A percentile compares a stretch with the other conserved stretches of the same genome.
These are phyloP conservation scores for Papilio polyxenes DNA, from an alignment of 1,140 invertebrate species.

Conservation along the genomic window DNA sequence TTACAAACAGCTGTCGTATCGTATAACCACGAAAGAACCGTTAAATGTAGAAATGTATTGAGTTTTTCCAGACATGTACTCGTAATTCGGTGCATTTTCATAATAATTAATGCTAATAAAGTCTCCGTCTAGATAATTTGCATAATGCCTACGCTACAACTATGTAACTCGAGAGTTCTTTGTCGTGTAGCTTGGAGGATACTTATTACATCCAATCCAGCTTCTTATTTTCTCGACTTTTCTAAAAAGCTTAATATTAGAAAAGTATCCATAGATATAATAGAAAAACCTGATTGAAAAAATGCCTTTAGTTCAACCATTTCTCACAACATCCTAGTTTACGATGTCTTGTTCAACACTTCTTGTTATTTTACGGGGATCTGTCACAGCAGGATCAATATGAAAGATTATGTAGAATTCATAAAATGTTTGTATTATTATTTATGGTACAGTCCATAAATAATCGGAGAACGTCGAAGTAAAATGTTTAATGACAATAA, in stretches of 20 bases:
- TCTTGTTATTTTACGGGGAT: background rate
- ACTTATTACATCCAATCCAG: background rate
- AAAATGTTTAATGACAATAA: slow-evolving; percentile 14
- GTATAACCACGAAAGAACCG: background rate
- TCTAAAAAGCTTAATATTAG: background rate
- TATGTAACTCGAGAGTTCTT: background rate
- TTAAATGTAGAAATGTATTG: background rate
- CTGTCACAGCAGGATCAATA: background rate
- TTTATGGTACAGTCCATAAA: background rate
- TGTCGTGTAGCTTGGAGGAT: background rate
- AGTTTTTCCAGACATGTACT: background rate
- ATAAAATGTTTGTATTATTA: background rate
- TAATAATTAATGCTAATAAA: background rate
- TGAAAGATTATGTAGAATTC: background rate
- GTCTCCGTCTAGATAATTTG: slow-evolving; percentile 9
- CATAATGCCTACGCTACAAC: background rate
- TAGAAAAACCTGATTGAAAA: background rate
- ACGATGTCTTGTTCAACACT: background rate
- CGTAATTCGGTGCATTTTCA: background rate
- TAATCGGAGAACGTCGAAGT: background rate
- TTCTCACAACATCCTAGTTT: too few species aligned
- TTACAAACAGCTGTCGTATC: slow-evolving; percentile 1
- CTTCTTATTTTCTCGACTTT: background rate
- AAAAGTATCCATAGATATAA: background rate
- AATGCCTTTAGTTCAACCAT: background rate